These are phyloP conservation scores for Luperina nickerlii DNA, from an alignment of 2,888 invertebrate genomes.

Conservation along the genomic window DNA sequence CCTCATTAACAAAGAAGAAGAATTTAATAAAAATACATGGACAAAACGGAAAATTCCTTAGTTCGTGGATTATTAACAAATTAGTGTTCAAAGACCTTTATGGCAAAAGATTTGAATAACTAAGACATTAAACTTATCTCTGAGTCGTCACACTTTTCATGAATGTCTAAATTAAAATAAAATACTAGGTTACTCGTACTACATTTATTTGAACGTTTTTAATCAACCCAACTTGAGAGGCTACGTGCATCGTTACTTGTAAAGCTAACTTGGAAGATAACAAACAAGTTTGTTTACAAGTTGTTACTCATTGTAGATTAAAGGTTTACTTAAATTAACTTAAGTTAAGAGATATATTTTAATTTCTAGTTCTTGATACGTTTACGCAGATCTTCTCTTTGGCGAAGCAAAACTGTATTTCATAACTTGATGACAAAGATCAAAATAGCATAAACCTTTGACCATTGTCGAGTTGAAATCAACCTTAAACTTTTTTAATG, in stretches of 20 bases:
- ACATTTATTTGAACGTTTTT: neutral
- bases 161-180: slow-evolving; percentile 15
- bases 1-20: neutral
- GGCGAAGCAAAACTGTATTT: neutral
- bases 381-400: neutral
- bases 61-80: neutral
- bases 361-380: neutral
- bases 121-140: slow-evolving; percentile 9
- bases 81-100: slow-evolving; percentile 10
- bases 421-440: neutral
- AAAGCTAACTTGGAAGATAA: slow-evolving; percentile 26
- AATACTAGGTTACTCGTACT: neutral
- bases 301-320: slow-evolving; percentile 1
- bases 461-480: neutral
- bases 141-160: slow-evolving; percentile 1
- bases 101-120: slow-evolving; percentile 5
- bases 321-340: neutral
- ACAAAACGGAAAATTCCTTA: neutral
- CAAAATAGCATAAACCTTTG: no score
- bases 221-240: slow-evolving; percentile 6
- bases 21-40: neutral
- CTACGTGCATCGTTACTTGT: neutral
- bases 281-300: neutral
- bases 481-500: no score
- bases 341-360: neutral